Evolutionary conservation across 2,113 vertebrate genomes (phyloP).

Genomic region (Neodontobutis hainanensis): DNA sequence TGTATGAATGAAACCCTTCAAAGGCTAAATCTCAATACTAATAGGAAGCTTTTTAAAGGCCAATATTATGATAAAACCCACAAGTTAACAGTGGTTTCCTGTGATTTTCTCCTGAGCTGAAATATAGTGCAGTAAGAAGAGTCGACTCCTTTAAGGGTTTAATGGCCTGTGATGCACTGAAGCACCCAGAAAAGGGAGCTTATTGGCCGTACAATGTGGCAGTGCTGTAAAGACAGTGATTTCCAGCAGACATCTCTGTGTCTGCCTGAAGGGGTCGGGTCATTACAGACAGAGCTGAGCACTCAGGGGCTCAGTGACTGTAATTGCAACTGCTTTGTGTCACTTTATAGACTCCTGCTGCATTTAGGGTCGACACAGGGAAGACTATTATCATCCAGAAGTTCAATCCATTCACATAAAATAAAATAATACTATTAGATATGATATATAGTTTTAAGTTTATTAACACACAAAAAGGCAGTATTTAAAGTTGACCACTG

Average conservation of each 20-base stretch:
- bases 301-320: conserved; percentile 15
- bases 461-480: no score
- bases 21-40: no score
- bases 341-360: conserved; percentile 8
- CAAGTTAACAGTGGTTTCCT: neutral
- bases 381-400: no score
- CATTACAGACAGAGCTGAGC: conserved; percentile 15
- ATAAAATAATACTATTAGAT: no score
- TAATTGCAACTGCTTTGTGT: conserved; percentile 25
- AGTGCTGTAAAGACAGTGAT: conserved; percentile 41
- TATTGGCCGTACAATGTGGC: conserved; percentile 15
- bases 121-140: neutral
- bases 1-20: no score
- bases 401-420: no score
- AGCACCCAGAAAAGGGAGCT: conserved; percentile 40
- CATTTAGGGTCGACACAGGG: neutral
- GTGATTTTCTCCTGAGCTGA: neutral
- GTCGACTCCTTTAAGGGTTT: conserved; percentile 22
- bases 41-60: no score
- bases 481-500: no score
- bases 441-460: no score
- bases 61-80: conserved; percentile 11
- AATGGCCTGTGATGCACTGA: conserved; percentile 12
- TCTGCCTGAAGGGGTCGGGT: conserved; percentile 31
- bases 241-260: conserved; percentile 24